Conservation (phyloP, 2,797 vertebrate species). For the Crypturellus tataupa region DNA sequence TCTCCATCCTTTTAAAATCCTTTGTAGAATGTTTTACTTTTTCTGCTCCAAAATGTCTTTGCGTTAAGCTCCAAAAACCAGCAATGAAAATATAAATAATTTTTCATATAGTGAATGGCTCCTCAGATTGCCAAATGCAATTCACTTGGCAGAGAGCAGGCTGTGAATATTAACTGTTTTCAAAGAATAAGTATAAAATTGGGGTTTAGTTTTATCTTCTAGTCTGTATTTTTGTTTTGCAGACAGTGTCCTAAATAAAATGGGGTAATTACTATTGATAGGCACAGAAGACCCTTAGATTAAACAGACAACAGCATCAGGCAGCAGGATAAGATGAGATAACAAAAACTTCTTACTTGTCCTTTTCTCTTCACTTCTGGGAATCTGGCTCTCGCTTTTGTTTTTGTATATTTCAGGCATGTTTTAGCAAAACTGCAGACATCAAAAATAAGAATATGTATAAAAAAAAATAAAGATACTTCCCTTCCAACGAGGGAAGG, state of each 20-base stretch:
- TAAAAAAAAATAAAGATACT: neutral
- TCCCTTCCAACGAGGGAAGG: neutral
- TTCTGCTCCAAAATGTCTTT: neutral
- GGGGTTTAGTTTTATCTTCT: neutral
- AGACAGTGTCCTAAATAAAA: neutral
- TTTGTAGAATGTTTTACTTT: neutral
- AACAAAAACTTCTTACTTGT: neutral
- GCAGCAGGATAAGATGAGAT: neutral
- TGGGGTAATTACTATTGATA: neutral
- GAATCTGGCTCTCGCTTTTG: neutral
- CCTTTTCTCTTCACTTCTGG: neutral
- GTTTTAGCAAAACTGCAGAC: neutral
- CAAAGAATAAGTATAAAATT: neutral
- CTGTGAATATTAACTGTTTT: neutral
- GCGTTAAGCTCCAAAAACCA: neutral
- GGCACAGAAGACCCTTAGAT: neutral
- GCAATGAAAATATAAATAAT: neutral
- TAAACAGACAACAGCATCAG: neutral
- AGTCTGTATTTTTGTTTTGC: neutral
- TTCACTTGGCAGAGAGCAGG: neutral
- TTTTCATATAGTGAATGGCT: neutral
- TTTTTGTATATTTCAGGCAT: neutral
- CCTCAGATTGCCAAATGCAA: neutral
- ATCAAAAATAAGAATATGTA: neutral
- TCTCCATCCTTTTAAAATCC: neutral